Conservation (phyloP, 2,113 vertebrate species). For the Pycnonotus jocosus region DNA sequence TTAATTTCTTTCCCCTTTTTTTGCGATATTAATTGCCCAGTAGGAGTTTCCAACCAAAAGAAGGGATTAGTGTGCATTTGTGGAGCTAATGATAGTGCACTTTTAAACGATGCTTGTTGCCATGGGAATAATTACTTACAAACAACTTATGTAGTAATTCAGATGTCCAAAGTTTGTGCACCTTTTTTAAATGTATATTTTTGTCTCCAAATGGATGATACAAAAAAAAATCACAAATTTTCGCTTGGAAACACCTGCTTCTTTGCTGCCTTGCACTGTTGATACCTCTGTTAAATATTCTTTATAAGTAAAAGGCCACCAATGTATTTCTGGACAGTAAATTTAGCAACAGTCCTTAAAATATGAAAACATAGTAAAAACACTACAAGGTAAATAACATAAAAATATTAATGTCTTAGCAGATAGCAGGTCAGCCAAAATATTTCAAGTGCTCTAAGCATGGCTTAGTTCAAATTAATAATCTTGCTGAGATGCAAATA, state of each 20-base stretch:
- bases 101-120: background rate
- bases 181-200: background rate
- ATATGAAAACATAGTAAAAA: background rate
- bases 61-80: background rate
- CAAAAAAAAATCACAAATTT: background rate
- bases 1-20: background rate
- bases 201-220: background rate
- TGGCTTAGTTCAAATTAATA: background rate
- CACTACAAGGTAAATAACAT: background rate
- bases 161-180: background rate
- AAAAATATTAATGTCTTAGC: background rate
- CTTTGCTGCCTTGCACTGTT: background rate
- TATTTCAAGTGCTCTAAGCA: background rate
- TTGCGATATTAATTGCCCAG: background rate
- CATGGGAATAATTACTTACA: background rate
- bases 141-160: background rate
- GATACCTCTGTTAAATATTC: background rate
- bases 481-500: background rate
- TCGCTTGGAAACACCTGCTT: background rate
- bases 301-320: background rate
- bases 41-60: background rate
- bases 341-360: background rate
- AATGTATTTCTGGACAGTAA: background rate
- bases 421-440: background rate
- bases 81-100: background rate